Evolutionary conservation across 2,113 vertebrate species (phyloP), one percentile per base, ranked within the genome.

Genomic region (Nothoprocta pentlandii): DNA sequence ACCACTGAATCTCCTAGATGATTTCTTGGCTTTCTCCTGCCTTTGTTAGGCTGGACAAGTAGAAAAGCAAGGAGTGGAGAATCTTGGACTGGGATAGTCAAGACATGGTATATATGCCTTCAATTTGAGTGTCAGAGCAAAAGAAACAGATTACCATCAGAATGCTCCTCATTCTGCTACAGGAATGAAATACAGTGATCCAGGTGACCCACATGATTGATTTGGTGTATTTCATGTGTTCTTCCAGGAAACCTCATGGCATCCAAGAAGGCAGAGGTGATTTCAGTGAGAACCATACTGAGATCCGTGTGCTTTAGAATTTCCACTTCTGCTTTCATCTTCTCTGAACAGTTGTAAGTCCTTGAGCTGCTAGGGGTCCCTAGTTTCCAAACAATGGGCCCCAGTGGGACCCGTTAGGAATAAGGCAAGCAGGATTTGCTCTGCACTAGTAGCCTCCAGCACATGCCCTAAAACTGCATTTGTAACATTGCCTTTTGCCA

Each of bases 401-500:
- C 14, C 25, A 76, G 22, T 23, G n/a, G 54, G 20, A 34, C 70
- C 26, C 5, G 16, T 58, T 17, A 82, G 1, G 1, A 80, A 70
- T 53, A 74, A 76, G 42, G 12, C 15, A 67, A 77, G 8, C 5
- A 32, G 21, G 44, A 80, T 85, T 90, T 91, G 1, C 21, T 68
- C 32, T 84, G 32, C 7, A 49, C 62, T 20, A 12, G 62, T 88
- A 85, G 74, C 76, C 58, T 87, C 34, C 66, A 20, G 16, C 32
- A 42, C 80, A 62, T 2, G 8, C 51, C 87, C 3, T 79, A 96
- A 91, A 92, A 53, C 34, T 81, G 70, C 95, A 94, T 94, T 96
- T 93, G 88, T 95, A 83, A 84, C 83, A 70, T 64, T 92, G 77
- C 85, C 83, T 95, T 90, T 95, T 95, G 77, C 96, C 97, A 97